These are phyloP conservation scores for Apteryx owenii DNA, from an alignment of 2,113 vertebrate species.

Conservation along the genomic window DNA sequence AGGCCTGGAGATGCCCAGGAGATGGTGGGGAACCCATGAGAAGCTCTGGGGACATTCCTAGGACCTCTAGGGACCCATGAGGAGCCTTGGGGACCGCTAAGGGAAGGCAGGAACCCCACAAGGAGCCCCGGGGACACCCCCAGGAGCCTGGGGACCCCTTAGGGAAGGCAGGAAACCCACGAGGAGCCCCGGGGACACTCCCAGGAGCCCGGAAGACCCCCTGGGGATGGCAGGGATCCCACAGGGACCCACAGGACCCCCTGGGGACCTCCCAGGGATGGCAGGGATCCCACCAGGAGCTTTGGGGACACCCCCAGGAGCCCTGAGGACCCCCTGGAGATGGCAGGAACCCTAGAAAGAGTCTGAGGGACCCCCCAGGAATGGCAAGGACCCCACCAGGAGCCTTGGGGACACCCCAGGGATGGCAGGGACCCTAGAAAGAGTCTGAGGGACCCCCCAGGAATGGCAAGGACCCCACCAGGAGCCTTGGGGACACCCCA, in stretches of 20 bases:
- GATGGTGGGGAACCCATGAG: no score
- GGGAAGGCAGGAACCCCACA: not conserved
- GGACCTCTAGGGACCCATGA: no score
- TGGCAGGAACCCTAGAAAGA: not conserved
- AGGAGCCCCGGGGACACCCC: no score
- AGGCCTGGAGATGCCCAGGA: not conserved
- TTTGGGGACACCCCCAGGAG: not conserved
- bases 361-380: not conserved
- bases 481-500: not conserved
- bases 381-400: no score
- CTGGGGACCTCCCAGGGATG: not conserved
- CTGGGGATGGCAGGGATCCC: no score
- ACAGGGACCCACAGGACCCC: no score
- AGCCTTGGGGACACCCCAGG: not conserved
- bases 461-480: no score
- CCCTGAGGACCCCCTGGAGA: no score
- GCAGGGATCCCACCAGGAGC: no score
- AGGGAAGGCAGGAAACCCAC: not conserved
- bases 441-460: not conserved
- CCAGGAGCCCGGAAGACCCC: no score
- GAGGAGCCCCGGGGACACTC: no score
- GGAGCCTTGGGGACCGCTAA: not conserved
- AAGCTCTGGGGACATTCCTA: no score
- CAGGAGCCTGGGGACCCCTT: not conserved
- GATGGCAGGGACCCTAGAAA: not conserved